phyloP scores from a whole-genome alignment of 2,113 vertebrate species.

The Rhabdomys dilectus region DNA sequence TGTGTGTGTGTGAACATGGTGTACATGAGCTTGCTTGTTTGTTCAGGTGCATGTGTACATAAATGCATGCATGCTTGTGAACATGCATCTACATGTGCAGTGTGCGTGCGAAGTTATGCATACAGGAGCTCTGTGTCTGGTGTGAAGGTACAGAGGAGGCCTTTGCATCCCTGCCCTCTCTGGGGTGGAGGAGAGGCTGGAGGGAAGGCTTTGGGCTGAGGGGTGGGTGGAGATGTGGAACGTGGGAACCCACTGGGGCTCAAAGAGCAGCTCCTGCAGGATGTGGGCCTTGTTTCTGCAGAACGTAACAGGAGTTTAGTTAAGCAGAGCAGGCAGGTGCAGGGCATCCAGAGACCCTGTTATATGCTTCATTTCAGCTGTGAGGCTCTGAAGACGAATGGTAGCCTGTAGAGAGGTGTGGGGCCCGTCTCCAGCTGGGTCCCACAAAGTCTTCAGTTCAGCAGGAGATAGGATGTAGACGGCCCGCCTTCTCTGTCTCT shows the following conservation, averaged over 20 bases:
- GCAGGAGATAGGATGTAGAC: too few species aligned
- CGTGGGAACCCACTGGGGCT: background rate
- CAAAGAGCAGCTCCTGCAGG: background rate
- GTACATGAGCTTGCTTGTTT: background rate
- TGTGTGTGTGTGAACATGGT: background rate
- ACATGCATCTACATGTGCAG: background rate
- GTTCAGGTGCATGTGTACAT: too few species aligned
- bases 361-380: background rate
- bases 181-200: background rate
- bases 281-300: background rate
- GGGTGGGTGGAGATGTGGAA: background rate
- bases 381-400: background rate
- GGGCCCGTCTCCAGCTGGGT: too few species aligned
- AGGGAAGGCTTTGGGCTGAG: background rate
- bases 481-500: too few species aligned
- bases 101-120: background rate
- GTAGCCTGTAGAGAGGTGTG: fast-evolving
- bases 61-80: background rate
- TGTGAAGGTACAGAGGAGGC: background rate
- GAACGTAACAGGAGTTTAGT: background rate
- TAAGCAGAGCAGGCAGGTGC: background rate
- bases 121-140: background rate
- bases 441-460: too few species aligned
- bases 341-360: background rate
- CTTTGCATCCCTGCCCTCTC: background rate